Conservation (phyloP, 2,113 vertebrate species). For the Erinaceus europaeus region DNA sequence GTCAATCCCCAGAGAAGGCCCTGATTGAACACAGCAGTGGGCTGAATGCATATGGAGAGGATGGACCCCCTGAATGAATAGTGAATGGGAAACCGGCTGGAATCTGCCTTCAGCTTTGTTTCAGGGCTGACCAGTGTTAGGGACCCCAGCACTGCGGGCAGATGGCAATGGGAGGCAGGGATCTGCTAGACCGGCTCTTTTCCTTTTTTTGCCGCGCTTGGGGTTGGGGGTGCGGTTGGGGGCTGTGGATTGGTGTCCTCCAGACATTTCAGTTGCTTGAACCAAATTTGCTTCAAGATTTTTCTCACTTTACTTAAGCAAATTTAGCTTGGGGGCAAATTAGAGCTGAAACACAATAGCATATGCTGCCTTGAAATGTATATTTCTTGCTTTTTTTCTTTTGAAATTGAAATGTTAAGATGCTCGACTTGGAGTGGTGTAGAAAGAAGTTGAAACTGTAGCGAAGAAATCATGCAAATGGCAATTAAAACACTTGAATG, state of each 20-base stretch:
- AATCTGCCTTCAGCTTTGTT: constrained; percentile 97
- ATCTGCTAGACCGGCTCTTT: constrained; percentile 66
- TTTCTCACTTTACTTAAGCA: background rate
- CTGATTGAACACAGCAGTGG: constrained; percentile 92
- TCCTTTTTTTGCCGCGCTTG: constrained; percentile 64
- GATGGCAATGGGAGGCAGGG: constrained; percentile 90
- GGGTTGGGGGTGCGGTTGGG: background rate
- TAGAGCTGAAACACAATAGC: constrained; percentile 39
- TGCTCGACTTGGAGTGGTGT: constrained; percentile 31
- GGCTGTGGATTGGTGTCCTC: no score
- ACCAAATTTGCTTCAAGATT: constrained; percentile 37
- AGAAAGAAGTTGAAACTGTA: constrained; percentile 57
- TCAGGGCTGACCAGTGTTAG: constrained; percentile 93
- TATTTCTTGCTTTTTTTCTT: background rate
- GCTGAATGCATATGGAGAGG: constrained; percentile 92
- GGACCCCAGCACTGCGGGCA: constrained; percentile 85
- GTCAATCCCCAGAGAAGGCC: constrained; percentile 91
- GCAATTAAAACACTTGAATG: constrained; percentile 63
- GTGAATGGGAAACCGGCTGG: constrained; percentile 96
- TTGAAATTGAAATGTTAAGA: constrained; percentile 46
- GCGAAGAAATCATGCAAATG: constrained; percentile 62
- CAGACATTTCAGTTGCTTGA: constrained; percentile 37
- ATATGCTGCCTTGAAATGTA: constrained; percentile 52
- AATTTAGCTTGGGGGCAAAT: constrained; percentile 35
- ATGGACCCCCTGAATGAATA: constrained; percentile 94